phyloP scores from a whole-genome alignment of 2,888 invertebrate genomes.

The Agrochola lota region DNA sequence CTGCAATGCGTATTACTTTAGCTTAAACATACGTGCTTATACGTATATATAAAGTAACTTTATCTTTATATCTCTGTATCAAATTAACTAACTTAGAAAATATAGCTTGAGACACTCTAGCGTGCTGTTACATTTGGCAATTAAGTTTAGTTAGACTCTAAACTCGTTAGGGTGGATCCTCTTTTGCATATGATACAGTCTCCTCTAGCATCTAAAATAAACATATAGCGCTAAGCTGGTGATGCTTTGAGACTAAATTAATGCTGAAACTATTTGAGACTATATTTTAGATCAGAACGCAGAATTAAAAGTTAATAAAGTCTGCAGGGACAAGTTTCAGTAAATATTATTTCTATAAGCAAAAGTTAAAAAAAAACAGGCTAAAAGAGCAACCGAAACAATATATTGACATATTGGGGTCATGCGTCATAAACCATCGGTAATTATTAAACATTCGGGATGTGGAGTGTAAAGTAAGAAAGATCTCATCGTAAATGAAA shows the following conservation, averaged over 20 bases:
- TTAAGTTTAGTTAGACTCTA: slow-evolving; percentile 47
- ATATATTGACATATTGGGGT: background rate
- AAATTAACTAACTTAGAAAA: slow-evolving; percentile 44
- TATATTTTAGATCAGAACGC: slow-evolving; percentile 16
- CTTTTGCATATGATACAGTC: slow-evolving; percentile 51
- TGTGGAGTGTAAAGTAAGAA: slow-evolving; percentile 32
- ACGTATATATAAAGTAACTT: slow-evolving; percentile 42
- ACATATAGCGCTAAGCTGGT: slow-evolving; percentile 18
- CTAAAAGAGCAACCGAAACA: background rate
- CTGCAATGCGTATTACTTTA: slow-evolving; percentile 76
- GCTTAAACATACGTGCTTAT: slow-evolving; percentile 58
- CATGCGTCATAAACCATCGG: background rate
- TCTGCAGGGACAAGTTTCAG: slow-evolving; percentile 1
- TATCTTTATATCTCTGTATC: slow-evolving; percentile 43
- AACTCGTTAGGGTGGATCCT: slow-evolving; percentile 47
- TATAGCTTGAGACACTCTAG: slow-evolving; percentile 37
- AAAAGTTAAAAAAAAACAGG: background rate
- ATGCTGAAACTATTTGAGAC: slow-evolving; percentile 26
- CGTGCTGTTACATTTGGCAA: slow-evolving; percentile 33
- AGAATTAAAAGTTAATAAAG: background rate
- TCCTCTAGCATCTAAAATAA: slow-evolving; percentile 33
- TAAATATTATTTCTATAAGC: background rate
- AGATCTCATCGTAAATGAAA: slow-evolving; percentile 29
- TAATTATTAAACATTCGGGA: slow-evolving; percentile 3
- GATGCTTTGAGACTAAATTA: slow-evolving; percentile 31